Evolutionary conservation across 2,797 vertebrate species (phyloP).

Genomic region (Anableps anableps): DNA sequence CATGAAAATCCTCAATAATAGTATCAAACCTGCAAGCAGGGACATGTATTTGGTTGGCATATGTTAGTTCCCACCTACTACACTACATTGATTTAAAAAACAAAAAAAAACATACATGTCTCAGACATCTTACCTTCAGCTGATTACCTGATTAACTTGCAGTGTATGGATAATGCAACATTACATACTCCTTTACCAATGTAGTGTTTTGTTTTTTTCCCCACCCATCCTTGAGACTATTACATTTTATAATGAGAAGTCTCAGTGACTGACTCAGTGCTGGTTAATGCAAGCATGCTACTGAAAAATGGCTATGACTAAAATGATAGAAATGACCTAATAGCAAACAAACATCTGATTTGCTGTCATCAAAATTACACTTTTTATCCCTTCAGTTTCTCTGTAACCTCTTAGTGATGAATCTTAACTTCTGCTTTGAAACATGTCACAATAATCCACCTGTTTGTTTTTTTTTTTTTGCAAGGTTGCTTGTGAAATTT

Average conservation of each 20-base stretch:
- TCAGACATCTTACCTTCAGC: slow-evolving; percentile 8
- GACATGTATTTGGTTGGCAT: background rate
- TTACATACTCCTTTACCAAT: background rate
- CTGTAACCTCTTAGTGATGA: background rate
- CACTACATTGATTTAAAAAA: background rate
- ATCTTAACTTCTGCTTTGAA: background rate
- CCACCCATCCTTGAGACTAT: background rate
- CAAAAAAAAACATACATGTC: background rate
- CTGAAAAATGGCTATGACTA: background rate
- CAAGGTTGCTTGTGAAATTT: background rate
- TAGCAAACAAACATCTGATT: background rate
- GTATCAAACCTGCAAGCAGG: background rate
- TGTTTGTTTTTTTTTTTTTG: background rate
- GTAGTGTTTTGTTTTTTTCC: background rate
- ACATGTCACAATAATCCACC: background rate
- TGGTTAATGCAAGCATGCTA: background rate
- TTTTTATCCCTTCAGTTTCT: background rate
- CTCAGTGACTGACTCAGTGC: background rate
- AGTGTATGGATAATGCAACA: too few species aligned
- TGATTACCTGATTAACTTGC: background rate
- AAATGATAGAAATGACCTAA: background rate
- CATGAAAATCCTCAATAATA: background rate
- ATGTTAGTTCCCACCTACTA: background rate
- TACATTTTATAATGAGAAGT: background rate
- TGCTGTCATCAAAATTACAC: background rate